Base-by-base conservation (phyloP, 2,113 vertebrate species). In the Muntiacus reevesi region DNA sequence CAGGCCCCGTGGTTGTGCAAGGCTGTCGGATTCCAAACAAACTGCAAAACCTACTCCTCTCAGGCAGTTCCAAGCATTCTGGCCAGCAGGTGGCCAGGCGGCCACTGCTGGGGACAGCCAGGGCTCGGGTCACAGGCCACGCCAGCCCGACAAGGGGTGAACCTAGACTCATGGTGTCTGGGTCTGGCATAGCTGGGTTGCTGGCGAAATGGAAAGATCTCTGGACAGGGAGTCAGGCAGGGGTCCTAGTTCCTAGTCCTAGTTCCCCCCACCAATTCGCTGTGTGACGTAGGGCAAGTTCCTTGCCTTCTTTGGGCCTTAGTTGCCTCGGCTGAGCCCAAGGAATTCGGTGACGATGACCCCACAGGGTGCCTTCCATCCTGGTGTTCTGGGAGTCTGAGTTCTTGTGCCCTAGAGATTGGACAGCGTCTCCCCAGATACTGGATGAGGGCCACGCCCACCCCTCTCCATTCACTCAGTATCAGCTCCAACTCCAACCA, bases 41-140 rank as follows among this genome's bases (percentile, higher is more conserved):
- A 93, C 23, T 12, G 4, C 67, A 74, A 94, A 96, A 91, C 93
- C 89, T 76, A 71, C 78, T 1, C 88, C 47, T 97, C 60, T 57
- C 81, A 94, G 92, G 83, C 67, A 88, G 87, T 97, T 97, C 96
- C 97, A 96, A 94, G 55, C 97, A 95, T 98, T 98, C 97, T 64
- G 84, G 74, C 90, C 94, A 97, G 96, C 94, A 96, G 97, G 97
- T 92, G 89, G 95, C 97, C 71, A n/a, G 96, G 79, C 11, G 52
- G 71, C 36, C 43, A 50, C 57, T 28, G 52, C 36, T 89, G 16
- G n/a, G 64, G 52, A 76, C 62, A 60, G 52, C 82, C 79, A 45
- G 81, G 71, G 71, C 55, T 45, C 55, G 45, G 64, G 87, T 52
- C 76, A 40, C 30, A 67, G 87, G 52, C 33, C 43, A 94, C 7